Base-by-base conservation (phyloP, 1,140 invertebrate genomes). In the Brachionus calyciflorus region DNA sequence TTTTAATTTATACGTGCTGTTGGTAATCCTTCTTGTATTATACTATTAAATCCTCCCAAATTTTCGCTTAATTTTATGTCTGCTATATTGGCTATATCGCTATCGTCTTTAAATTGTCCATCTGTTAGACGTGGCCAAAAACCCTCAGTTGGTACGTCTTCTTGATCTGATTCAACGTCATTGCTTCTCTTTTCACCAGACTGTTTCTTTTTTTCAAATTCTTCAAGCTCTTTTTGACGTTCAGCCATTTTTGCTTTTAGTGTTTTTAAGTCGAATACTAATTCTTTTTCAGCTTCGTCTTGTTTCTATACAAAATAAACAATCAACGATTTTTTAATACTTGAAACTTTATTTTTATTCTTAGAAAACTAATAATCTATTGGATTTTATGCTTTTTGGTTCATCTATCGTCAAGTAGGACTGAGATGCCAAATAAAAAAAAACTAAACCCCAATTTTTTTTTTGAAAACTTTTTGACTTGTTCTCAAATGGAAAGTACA, bases 221-320 rank as follows among this genome's bases (percentile, higher is more conserved):
- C 69, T 73, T 73, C 69, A 21, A 73, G 24, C 51, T 73, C 69
- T 53, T 73, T 73, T 73, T 73, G 28, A 17, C 69, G 44, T 9
- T 49, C 69, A 6, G 28, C 46, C 48, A 73, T 73, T 53, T 55
- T 73, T 3, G 69, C 69, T 24, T 73, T 73, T n/a, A 73, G 26
- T 3, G 26, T 73, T 33, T 73, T 73, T 9, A 53, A 73, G 40
- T 73, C 69, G 40, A 73, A 73, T 19, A 73, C 69, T 2, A 73
- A 24, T n/a, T 73, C 69, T 26, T 73, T 73, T 51, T 73, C 46
- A 14, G 69, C 69, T 55, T 73, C 69, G n/a, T 73, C 46, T 73
- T 73, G 69, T 51, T 73, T 73, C 69, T 73, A 51, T 7, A 44
- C 2, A 46, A 65, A 40, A 46, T 44, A 44, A 21, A 33, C 17